Conservation (phyloP, 2,888 invertebrate genomes). For the Brachyptera risi region DNA sequence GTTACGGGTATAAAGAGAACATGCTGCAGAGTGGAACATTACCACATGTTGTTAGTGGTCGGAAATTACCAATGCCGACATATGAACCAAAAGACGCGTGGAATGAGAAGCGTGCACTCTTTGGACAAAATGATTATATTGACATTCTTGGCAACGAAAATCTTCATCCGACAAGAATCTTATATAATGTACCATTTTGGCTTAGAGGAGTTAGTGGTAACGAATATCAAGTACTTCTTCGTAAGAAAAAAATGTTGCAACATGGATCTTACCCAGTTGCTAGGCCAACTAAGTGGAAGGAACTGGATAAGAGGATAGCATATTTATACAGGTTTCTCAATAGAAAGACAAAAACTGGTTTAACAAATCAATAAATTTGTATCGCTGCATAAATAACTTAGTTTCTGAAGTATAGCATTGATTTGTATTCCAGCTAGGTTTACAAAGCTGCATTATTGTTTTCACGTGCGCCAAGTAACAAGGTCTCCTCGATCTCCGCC, state of each 20-base stretch:
- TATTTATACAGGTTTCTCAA: conserved; percentile 76
- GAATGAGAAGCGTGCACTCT: conserved; percentile 72
- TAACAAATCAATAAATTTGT: conserved; percentile 33
- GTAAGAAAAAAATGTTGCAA: conserved; percentile 65
- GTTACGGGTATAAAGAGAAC: conserved; percentile 68
- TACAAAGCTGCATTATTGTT: too few species aligned
- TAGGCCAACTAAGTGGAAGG: conserved; percentile 74
- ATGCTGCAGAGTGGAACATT: conserved; percentile 63
- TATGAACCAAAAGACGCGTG: conserved; percentile 68
- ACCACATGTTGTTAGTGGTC: conserved; percentile 58
- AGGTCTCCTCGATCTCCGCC: too few species aligned
- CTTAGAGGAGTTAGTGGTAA: conserved; percentile 82
- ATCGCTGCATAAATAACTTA: too few species aligned
- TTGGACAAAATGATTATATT: conserved; percentile 96
- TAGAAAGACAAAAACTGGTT: conserved; percentile 70
- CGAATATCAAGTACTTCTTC: conserved; percentile 72
- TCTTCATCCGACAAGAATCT: conserved; percentile 75
- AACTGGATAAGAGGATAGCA: conserved; percentile 66
- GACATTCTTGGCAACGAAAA: conserved; percentile 87
- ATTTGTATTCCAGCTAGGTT: too few species aligned
- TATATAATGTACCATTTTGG: conserved; percentile 87
- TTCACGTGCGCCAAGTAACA: too few species aligned
- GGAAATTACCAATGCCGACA: conserved; percentile 58
- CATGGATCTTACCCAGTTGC: conserved; percentile 55
- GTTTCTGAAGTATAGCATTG: too few species aligned